phyloP scores from a whole-genome alignment of 2,888 invertebrate genomes.

The Rambutsinella grinnellia region DNA sequence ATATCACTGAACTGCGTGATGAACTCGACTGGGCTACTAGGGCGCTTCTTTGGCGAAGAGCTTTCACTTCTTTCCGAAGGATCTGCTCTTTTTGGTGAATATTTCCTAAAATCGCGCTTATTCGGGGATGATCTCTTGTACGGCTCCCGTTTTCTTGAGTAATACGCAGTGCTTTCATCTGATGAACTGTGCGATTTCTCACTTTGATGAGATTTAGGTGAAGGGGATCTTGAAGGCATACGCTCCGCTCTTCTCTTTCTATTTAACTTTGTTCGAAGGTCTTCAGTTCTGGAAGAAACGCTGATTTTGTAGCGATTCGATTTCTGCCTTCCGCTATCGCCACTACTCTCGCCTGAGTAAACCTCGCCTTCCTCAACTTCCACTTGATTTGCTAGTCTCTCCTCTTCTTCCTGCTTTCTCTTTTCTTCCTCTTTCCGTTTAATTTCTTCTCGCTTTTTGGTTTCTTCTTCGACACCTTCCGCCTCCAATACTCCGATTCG shows the following conservation, averaged over 20 bases:
- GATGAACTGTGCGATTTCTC: neutral
- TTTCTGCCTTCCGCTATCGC: neutral
- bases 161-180: slow-evolving; percentile 20
- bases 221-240: neutral
- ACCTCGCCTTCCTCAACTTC: slow-evolving; percentile 28
- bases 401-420: slow-evolving; percentile 27
- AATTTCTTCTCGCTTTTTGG: slow-evolving; percentile 14
- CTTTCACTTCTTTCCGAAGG: neutral
- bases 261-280: neutral
- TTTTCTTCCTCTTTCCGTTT: slow-evolving; percentile 7
- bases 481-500: slow-evolving; percentile 41
- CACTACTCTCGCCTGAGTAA: slow-evolving; percentile 22
- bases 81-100: slow-evolving; percentile 8
- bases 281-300: too few relatives aligned
- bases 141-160: slow-evolving; percentile 6
- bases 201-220: neutral
- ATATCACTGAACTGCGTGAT: slow-evolving; percentile 47
- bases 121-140: slow-evolving; percentile 10
- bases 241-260: neutral
- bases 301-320: neutral
- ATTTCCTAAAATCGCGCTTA: slow-evolving; percentile 26
- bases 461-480: slow-evolving; percentile 32
- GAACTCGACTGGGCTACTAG: slow-evolving; percentile 45
- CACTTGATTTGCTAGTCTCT: neutral
- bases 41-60: slow-evolving; percentile 5